Evolutionary conservation across 1,140 invertebrate species (phyloP).

Genomic region (Drosophila setifemur): DNA sequence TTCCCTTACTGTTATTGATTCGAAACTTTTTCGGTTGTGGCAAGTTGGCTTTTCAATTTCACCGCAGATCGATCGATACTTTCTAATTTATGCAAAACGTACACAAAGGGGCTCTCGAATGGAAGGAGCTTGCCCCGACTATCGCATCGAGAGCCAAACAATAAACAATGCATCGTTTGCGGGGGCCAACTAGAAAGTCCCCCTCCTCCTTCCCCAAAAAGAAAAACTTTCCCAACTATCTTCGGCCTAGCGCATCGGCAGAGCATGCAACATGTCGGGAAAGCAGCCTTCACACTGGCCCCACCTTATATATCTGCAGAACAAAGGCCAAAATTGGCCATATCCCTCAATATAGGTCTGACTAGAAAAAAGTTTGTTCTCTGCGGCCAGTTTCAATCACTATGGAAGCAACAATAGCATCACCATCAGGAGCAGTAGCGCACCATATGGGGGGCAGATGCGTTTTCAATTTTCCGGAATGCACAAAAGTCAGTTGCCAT

Average conservation of each 20-base stretch:
- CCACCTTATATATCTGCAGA: background rate
- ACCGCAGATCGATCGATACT: slow-evolving; percentile 57
- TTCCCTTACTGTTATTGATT: slow-evolving; percentile 28
- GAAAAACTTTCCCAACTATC: slow-evolving; percentile 31
- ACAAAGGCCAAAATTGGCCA: slow-evolving; percentile 56
- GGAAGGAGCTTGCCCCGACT: slow-evolving; percentile 27
- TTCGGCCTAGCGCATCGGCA: slow-evolving; percentile 16
- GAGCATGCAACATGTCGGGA: slow-evolving; percentile 44
- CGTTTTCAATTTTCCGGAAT: slow-evolving; percentile 39
- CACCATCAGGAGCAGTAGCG: background rate
- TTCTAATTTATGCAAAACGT: slow-evolving; percentile 66
- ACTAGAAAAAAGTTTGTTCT: slow-evolving; percentile 33
- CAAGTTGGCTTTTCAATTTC: slow-evolving; percentile 46
- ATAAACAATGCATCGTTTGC: slow-evolving; percentile 38
- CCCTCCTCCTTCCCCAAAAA: slow-evolving; percentile 6
- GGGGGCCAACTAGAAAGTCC: slow-evolving; percentile 12
- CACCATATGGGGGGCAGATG: slow-evolving; percentile 8
- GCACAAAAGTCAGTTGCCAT: slow-evolving; percentile 43
- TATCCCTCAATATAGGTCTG: slow-evolving; percentile 22
- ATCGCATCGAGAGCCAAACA: slow-evolving; percentile 25
- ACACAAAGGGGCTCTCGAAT: slow-evolving; percentile 27
- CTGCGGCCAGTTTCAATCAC: slow-evolving; percentile 36
- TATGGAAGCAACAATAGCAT: slow-evolving; percentile 5
- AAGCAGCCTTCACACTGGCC: background rate
- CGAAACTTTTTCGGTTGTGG: slow-evolving; percentile 8